Base-by-base conservation (phyloP, 2,113 vertebrate species). In the Pygoscelis antarcticus region DNA sequence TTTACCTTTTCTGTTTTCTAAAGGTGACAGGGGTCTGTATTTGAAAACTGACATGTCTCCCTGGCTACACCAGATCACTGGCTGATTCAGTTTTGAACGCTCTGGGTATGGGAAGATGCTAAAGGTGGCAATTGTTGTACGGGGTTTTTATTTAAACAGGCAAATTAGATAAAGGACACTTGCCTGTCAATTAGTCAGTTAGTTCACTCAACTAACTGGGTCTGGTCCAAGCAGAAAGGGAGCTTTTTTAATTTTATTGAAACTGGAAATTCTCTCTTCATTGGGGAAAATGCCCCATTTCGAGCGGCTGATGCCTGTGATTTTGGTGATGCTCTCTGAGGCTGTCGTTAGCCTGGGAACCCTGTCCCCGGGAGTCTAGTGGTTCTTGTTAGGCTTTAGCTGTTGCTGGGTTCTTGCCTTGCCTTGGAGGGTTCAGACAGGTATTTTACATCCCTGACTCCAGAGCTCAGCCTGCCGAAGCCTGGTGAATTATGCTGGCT, bases 401-500 rank as follows among this genome's bases (percentile, higher is more conserved):
- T 89, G 51, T 78, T 64, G 83, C 69, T 70, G 83, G 42, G 64
- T 19, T 72, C 82, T 71, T 60, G 81, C 80, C 74, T 76, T 96
- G 96, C 94, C 89, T 95, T 23, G 82, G 69, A 93, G 79, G 94
- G 84, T 95, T 93, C 90, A 93, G 95, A 94, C 89, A 61, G 85
- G 76, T 97, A 64, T 90, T 94, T 97, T 97, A 87, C 91, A 94
- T 89, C 83, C 69, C 75, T 68, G 95, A 90, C 94, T 97, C 93
- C 86, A 81, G 91, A 71, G 64, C 83, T 93, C 91, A 83, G 91
- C 61, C 92, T 18, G 57, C 81, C 7, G 44, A 79, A 89, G 94
- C 89, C 72, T 55, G 80, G 80, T 74, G 96, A 96, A 87, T 96
- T 97, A 94, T 91, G 92, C 78, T 87, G 95, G 96, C 94, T 97